Conservation (phyloP, 2,113 vertebrate species). For the Promerops cafer region DNA sequence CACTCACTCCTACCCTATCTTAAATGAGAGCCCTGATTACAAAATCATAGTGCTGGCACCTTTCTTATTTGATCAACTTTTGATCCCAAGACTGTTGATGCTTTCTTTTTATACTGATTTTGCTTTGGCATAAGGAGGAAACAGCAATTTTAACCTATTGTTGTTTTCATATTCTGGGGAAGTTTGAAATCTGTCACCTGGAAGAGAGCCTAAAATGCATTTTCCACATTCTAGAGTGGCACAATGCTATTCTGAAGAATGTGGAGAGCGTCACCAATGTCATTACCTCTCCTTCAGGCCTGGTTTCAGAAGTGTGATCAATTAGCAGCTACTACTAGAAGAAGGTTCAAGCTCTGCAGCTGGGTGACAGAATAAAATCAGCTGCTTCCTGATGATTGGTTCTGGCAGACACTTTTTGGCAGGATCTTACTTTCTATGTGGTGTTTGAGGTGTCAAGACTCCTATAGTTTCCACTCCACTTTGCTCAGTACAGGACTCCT, state of each 20-base stretch:
- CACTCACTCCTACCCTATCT: background rate
- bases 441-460: background rate
- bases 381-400: background rate
- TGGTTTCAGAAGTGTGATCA: background rate
- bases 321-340: background rate
- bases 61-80: background rate
- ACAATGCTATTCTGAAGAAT: background rate
- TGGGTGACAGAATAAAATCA: background rate
- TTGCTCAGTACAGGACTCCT: conserved; percentile 22
- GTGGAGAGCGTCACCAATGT: background rate
- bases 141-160: background rate
- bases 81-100: background rate
- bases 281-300: background rate
- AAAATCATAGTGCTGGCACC: background rate
- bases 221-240: background rate
- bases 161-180: background rate
- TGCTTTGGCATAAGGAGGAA: background rate
- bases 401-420: background rate
- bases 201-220: background rate
- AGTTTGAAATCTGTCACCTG: background rate
- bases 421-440: background rate
- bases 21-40: background rate
- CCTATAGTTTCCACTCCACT: background rate
- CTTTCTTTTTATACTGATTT: background rate
- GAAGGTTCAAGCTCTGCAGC: background rate